Conservation (phyloP, 2,113 vertebrate species). For the Microtus richardsoni region DNA sequence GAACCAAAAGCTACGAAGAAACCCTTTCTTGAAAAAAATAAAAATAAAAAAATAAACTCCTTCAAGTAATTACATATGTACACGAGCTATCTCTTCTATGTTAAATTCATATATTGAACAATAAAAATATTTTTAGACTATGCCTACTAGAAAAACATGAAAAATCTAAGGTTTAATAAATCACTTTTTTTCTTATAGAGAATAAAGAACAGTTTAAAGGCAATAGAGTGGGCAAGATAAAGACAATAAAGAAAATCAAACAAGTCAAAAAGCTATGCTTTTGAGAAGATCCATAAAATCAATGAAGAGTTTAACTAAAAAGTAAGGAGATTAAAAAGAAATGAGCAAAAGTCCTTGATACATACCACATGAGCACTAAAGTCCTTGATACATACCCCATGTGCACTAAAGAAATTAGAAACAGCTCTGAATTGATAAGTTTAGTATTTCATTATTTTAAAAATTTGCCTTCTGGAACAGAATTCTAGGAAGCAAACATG, state of each 20-base stretch:
- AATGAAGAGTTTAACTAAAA: neutral
- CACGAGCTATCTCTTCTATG: neutral
- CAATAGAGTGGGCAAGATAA: neutral
- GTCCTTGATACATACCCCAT: neutral
- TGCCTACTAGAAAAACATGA: neutral
- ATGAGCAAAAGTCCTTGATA: neutral
- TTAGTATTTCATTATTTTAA: neutral
- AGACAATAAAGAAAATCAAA: neutral
- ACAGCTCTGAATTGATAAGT: neutral
- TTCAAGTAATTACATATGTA: neutral
- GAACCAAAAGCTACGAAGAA: too few species aligned
- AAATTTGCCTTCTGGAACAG: neutral
- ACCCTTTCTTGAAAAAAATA: too few species aligned
- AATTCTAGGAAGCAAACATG: neutral
- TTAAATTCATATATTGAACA: slow-evolving; percentile 33
- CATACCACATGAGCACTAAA: neutral
- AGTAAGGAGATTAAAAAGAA: neutral
- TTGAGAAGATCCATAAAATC: neutral
- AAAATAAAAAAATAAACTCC: too few species aligned
- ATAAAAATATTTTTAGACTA: neutral
- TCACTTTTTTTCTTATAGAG: neutral
- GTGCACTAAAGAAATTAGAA: neutral
- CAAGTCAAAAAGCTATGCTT: neutral
- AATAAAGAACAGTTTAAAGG: neutral
- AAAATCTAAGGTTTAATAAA: neutral